Base-by-base conservation (phyloP, 2,888 invertebrate species). In the Eueremaeus valkanovi region DNA sequence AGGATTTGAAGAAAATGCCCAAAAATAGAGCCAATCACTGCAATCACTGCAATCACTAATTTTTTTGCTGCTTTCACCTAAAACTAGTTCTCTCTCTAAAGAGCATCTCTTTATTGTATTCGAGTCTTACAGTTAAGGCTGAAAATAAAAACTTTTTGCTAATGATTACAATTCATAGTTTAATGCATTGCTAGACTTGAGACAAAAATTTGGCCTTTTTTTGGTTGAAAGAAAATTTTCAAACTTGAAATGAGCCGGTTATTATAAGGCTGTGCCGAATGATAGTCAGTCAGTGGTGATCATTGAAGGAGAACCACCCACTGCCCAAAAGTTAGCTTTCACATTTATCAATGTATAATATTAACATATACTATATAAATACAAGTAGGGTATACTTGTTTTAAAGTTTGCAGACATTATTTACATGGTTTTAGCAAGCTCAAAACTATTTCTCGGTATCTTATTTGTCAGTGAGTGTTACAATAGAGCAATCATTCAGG, bases 251-350 rank as follows among this genome's bases (percentile, higher is more conserved):
- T 61, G n/a, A 61, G 61, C 61, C 61, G 61, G n/a, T 61, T 61
- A 61, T 61, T 61, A 61, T 61, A 31, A 61, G 61, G 61, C 31
- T n/a, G n/a, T n/a, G n/a, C n/a, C n/a, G n/a, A n/a, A 9, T 61
- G 61, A 51, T 2, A 33, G 61, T n/a, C n/a, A 29, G 5, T 16
- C 61, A 33, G 8, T 61, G 61, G 61, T 61, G 61, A 61, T 61
- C 61, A 31, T 16, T 61, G 61, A 31, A 61, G 61, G 61, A 11
- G 61, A 61, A 61, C 61, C 61, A 61, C 61, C 61, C 21, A 61
- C 61, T 31, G 61, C 6, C 18, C 16, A 45, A 45, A 3, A 61
- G 21, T 29, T 21, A 2, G 3, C 8, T 2, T 31, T 61, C 13
- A 61, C 1, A 61, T 61, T 61, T 31, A 61, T 33, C 24, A 21